A percentile compares a stretch with the other conserved stretches of the same genome.
Conservation (phyloP, 2,797 vertebrate species). For the Oreonectes daqikongensis region DNA sequence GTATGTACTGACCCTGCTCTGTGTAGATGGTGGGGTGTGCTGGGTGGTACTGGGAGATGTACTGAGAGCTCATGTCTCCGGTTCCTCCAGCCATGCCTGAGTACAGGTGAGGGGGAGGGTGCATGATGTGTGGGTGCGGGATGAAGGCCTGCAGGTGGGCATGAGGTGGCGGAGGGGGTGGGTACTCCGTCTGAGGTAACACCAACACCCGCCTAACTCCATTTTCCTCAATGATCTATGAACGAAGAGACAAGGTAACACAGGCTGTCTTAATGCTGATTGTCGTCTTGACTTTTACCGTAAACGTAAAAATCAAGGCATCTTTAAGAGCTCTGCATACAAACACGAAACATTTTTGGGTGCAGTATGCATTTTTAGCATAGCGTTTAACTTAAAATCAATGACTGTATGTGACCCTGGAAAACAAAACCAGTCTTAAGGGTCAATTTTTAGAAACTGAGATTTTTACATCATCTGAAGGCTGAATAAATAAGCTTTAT, state of each 20-base stretch:
- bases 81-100: slow-evolving; percentile 86
- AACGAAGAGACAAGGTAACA: not conserved
- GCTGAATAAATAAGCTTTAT: no score
- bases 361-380: no score
- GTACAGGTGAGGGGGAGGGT: slow-evolving; percentile 89
- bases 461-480: no score
- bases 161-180: slow-evolving; percentile 89
- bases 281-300: no score
- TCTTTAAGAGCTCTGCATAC: no score
- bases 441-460: no score
- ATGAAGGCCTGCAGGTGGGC: slow-evolving; percentile 93
- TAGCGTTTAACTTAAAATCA: no score
- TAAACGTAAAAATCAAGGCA: no score
- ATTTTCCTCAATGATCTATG: slow-evolving; percentile 96
- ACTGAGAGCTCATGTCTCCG: slow-evolving; percentile 89
- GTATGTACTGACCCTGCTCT: slow-evolving; percentile 87
- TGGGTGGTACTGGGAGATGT: slow-evolving; percentile 94
- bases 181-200: slow-evolving; percentile 97
- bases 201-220: slow-evolving; percentile 97
- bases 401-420: no score
- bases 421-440: no score
- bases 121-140: slow-evolving; percentile 91
- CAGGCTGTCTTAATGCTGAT: not conserved
- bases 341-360: no score
- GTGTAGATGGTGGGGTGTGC: slow-evolving; percentile 85